Percentiles rank a stretch among this genome's conserved stretches.
phyloP scores from a whole-genome alignment of 2,113 vertebrate genomes.

The Petaurus breviceps region DNA sequence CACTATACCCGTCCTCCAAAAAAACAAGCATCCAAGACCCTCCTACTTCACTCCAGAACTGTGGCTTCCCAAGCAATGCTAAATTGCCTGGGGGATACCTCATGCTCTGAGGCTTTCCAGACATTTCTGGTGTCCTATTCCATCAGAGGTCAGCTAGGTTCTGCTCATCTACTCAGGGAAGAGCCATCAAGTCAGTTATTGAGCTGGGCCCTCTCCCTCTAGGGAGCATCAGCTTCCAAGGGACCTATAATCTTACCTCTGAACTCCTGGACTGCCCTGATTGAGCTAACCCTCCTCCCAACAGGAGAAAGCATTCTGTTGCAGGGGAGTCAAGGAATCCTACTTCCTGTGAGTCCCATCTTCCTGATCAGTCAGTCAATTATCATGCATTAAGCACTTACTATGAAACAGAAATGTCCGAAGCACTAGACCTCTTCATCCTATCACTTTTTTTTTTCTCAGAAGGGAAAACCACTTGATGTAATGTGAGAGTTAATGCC shows the following conservation, averaged over 20 bases:
- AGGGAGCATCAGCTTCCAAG: not conserved
- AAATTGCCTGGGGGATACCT: not conserved
- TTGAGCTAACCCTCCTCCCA: not conserved
- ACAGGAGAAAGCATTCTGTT: not conserved
- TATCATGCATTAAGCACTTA: not conserved
- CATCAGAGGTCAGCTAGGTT: not conserved
- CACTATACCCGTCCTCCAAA: not conserved
- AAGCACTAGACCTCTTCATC: not conserved
- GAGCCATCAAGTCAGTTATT: not conserved
- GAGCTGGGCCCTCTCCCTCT: not conserved
- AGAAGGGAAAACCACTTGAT: not conserved
- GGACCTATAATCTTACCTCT: not conserved
- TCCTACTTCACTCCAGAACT: not conserved
- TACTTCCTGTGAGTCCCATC: not conserved
- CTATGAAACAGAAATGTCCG: not conserved
- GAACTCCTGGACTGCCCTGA: not conserved
- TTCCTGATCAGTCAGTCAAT: not conserved
- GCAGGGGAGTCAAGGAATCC: not conserved
- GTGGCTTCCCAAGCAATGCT: not conserved
- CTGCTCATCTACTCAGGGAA: not conserved
- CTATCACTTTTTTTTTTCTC: not conserved
- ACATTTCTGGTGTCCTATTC: not conserved
- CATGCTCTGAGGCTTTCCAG: not conserved
- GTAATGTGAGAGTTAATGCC: not conserved
- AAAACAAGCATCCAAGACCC: not conserved